Conservation (phyloP, 2,113 vertebrate genomes). For the Xiphorhynchus elegans region DNA sequence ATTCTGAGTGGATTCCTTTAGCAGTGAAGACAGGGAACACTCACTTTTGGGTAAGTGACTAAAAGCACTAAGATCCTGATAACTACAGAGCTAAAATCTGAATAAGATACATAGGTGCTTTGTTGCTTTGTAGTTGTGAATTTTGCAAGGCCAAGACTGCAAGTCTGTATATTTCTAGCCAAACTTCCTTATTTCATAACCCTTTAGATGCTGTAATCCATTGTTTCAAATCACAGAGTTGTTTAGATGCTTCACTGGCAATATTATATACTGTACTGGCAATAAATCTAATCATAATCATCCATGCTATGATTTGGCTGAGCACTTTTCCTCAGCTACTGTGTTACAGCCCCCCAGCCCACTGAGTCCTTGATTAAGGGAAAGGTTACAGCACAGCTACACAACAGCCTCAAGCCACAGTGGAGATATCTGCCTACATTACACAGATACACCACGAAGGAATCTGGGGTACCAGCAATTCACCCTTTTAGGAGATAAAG, state of each 20-base stretch:
- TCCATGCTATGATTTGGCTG: not conserved
- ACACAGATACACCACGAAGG: accelerated
- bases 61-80: not conserved
- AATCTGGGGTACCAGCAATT: not conserved
- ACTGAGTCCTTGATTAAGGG: not conserved
- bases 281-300: not conserved
- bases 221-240: not conserved
- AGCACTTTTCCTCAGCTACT: not conserved
- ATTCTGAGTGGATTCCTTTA: not conserved
- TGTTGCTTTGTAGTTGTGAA: not conserved
- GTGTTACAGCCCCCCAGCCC: not conserved
- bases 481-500: not conserved
- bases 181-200: not conserved
- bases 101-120: not conserved
- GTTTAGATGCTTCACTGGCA: not conserved
- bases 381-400: not conserved
- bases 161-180: not conserved
- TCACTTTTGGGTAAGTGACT: not conserved
- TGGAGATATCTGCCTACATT: not conserved
- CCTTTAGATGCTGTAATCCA: not conserved
- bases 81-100: not conserved
- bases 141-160: not conserved
- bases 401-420: not conserved
- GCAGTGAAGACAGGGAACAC: not conserved
- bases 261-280: not conserved